Base-by-base conservation (phyloP, 2,113 vertebrate species). In the Embiotoca jacksoni region DNA sequence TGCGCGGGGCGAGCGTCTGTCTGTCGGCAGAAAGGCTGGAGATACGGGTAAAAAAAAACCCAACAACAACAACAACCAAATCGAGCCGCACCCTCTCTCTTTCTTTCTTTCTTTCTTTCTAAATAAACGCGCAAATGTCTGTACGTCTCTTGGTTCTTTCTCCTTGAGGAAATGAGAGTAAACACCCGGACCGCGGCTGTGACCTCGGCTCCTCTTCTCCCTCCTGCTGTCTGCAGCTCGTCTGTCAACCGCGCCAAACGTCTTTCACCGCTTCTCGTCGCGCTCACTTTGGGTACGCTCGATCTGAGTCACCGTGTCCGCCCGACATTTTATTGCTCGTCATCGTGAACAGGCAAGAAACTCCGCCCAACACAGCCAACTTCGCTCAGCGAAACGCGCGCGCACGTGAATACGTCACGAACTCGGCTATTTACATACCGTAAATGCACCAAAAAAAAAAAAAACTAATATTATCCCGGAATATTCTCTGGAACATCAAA, bases 171-270 rank as follows among this genome's bases (percentile, higher is more conserved):
- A 6, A 6, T 0, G 23, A 23, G 23, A 13, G 41, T 36, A 31
- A 30, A 36, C 5, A 23, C 7, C 0, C 10, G 0, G 5, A 14
- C 8, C 0, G 4, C 9, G 0, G 9, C 0, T 10, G 1, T 30
- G 2, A 3, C n/a, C 36, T 5, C 16, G 1, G 7, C 1, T 11
- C 1, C 15, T 44, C 32, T 58, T 15, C 15, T 33, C 49, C 58
- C 15, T 33, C 49, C 58, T 0, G 33, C 46, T 11, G 61, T 49
- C 72, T 31, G 53, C 50, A 3, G 2, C 1, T 44, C 2, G 10
- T 67, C 56, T 71, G 56, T 32, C 49, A 36, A 33, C 74, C 74
- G 75, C 83, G 86, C 85, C 73, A 83, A 84, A 81, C 46, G 39
- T 31, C 73, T 58, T 68, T 59, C 23, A 67, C 36, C 4, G 14